Percentiles rank a stretch among this genome's conserved stretches.
These are phyloP conservation scores for Xestia sexstrigata DNA, from an alignment of 2,888 invertebrate species.

Conservation along the genomic window DNA sequence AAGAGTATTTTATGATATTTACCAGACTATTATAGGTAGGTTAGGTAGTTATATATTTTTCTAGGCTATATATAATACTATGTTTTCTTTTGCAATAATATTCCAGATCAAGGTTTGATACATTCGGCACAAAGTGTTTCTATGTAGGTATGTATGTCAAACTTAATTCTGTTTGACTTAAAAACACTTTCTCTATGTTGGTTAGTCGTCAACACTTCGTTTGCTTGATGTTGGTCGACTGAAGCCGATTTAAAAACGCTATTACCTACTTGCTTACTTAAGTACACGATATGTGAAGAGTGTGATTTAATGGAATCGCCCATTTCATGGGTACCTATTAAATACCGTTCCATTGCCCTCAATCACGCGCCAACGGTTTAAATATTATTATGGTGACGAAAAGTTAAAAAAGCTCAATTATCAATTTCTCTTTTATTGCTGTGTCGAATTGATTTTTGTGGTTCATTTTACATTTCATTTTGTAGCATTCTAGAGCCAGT, in stretches of 20 bases:
- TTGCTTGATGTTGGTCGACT: slow-evolving; percentile 24
- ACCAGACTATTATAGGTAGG: too few species aligned
- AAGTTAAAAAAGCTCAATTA: slow-evolving; percentile 67
- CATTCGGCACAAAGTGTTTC: neutral
- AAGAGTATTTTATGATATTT: too few species aligned
- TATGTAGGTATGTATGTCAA: neutral
- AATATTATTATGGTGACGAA: slow-evolving; percentile 56
- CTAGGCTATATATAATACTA: neutral
- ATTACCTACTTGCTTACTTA: slow-evolving; percentile 40
- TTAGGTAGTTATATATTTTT: too few species aligned
- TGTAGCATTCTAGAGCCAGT: neutral
- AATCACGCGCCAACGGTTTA: slow-evolving; percentile 63
- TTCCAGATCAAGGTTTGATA: slow-evolving; percentile 14
- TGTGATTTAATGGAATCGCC: slow-evolving; percentile 59
- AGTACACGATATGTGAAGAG: slow-evolving; percentile 55
- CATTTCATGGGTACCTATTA: slow-evolving; percentile 62
- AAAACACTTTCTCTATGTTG: slow-evolving; percentile 55
- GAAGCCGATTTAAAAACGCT: slow-evolving; percentile 43
- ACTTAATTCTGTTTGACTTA: neutral
- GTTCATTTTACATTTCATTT: slow-evolving; percentile 22
- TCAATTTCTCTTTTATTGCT: slow-evolving; percentile 63
- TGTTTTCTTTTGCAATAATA: neutral
- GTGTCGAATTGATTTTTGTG: slow-evolving; percentile 32
- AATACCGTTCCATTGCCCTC: slow-evolving; percentile 71
- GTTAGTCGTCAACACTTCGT: slow-evolving; percentile 36